These are phyloP conservation scores for Agapostemon virescens DNA, from an alignment of 2,888 invertebrate species.

Conservation along the genomic window DNA sequence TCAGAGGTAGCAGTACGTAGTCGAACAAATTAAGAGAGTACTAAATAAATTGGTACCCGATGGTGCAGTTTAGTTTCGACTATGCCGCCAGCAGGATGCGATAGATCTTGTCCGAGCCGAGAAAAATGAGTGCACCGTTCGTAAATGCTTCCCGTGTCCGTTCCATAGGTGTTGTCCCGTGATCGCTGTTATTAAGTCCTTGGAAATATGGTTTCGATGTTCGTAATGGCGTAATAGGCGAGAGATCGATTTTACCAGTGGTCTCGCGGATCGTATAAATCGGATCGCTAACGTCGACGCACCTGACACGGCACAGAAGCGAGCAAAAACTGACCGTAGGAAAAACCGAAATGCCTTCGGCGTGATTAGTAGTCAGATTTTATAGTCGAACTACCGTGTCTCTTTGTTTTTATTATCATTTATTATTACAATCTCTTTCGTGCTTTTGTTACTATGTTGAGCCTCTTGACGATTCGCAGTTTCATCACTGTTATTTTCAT, in stretches of 20 bases:
- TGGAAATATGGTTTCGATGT: slow-evolving; percentile 35
- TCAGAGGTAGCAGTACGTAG: background rate
- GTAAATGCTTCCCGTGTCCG: slow-evolving; percentile 28
- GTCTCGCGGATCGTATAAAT: background rate
- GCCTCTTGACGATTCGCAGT: background rate
- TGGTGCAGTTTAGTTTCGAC: background rate
- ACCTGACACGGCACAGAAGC: background rate
- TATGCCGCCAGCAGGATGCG: slow-evolving; percentile 21
- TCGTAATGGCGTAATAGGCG: background rate
- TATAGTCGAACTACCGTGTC: background rate
- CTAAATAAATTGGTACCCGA: background rate
- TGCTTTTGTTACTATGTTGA: background rate
- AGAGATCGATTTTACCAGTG: slow-evolving; percentile 21
- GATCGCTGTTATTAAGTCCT: slow-evolving; percentile 31
- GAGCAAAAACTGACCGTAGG: background rate
- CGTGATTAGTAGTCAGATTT: slow-evolving; percentile 13
- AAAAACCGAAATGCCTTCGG: background rate
- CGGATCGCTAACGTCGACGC: slow-evolving; percentile 2
- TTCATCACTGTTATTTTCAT: background rate
- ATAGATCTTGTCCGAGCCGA: slow-evolving; percentile 31
- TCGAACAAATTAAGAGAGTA: background rate
- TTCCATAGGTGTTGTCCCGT: background rate
- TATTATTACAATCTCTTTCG: background rate
- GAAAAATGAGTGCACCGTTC: slow-evolving; percentile 7
- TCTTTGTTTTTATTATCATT: background rate